Evolutionary conservation across 2,888 invertebrate species (phyloP).

Genomic region (Chydorus sphaericus): DNA sequence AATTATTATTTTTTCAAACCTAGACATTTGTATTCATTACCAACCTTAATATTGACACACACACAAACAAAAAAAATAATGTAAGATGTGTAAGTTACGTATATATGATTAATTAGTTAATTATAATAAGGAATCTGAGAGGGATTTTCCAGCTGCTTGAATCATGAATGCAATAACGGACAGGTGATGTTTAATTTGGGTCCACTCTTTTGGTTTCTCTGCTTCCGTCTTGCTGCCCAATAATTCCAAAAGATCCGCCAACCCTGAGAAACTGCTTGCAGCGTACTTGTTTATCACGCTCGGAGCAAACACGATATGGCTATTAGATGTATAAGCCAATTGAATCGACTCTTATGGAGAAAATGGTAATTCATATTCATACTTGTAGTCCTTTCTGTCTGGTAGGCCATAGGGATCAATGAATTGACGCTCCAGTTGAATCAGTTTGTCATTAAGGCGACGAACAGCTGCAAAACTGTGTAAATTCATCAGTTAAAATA

Average conservation of each 20-base stretch:
- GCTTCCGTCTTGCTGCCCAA: neutral
- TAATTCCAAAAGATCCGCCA: constrained; percentile 17
- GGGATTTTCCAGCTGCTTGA: neutral
- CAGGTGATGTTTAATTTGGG: constrained; percentile 8
- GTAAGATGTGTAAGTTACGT: too few species aligned
- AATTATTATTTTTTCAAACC: too few species aligned
- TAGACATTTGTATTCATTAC: too few species aligned
- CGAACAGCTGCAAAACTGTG: constrained; percentile 22
- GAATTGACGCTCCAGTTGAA: constrained; percentile 29
- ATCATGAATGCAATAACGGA: constrained; percentile 2
- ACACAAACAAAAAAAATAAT: too few species aligned
- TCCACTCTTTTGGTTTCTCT: constrained; percentile 4
- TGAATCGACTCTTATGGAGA: too few species aligned
- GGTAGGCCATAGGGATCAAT: constrained; percentile 29
- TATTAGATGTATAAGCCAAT: constrained; percentile 12
- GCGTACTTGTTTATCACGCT: constrained; percentile 19
- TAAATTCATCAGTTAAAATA: neutral
- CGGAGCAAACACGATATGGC: constrained; percentile 20
- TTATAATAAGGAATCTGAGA: too few species aligned
- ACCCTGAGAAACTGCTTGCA: constrained; percentile 19
- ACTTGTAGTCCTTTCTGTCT: constrained; percentile 9
- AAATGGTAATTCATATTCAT: neutral
- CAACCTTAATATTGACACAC: too few species aligned
- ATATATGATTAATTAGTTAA: too few species aligned
- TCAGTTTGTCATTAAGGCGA: constrained; percentile 25